phyloP scores from a whole-genome alignment of 2,888 invertebrate genomes.

The Drosophila paramelanica region DNA sequence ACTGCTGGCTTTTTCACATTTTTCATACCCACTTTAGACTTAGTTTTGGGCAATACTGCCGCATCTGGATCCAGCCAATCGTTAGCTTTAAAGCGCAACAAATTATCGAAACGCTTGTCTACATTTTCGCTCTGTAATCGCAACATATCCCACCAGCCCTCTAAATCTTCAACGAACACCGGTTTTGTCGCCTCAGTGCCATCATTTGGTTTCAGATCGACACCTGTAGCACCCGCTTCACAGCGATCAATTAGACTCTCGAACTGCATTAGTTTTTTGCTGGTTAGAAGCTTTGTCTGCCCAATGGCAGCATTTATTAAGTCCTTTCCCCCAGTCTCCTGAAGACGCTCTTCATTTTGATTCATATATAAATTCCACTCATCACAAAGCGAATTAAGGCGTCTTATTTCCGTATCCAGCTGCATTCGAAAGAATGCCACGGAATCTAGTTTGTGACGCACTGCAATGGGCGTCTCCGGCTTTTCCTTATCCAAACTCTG shows the following conservation, averaged over 20 bases:
- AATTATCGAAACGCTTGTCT: constrained; percentile 81
- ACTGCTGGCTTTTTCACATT: constrained; percentile 28
- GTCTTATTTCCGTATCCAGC: constrained; percentile 85
- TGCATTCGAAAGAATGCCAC: constrained; percentile 81
- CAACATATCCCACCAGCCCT: constrained; percentile 89
- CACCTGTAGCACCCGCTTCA: constrained; percentile 70
- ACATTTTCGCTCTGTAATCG: constrained; percentile 85
- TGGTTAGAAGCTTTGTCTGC: constrained; percentile 90
- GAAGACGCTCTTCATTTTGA: constrained; percentile 78
- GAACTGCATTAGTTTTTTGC: constrained; percentile 91
- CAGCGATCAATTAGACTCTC: constrained; percentile 86
- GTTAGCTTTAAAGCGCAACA: constrained; percentile 79
- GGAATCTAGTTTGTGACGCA: constrained; percentile 70
- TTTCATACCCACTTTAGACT: constrained; percentile 19
- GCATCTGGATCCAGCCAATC: constrained; percentile 82
- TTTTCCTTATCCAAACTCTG: constrained; percentile 27
- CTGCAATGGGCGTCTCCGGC: constrained; percentile 31
- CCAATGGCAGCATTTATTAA: constrained; percentile 90
- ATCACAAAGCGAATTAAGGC: constrained; percentile 85
- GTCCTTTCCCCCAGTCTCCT: constrained; percentile 83
- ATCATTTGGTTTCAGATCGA: constrained; percentile 42
- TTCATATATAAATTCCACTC: constrained; percentile 85
- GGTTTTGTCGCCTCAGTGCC: constrained; percentile 77
- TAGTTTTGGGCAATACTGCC: constrained; percentile 14
- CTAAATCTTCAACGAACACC: constrained; percentile 87